A percentile compares a stretch with the other conserved stretches of the same genome.
These are phyloP conservation scores for Pachycephala philippinensis DNA, from an alignment of 2,113 vertebrate species.

Conservation along the genomic window DNA sequence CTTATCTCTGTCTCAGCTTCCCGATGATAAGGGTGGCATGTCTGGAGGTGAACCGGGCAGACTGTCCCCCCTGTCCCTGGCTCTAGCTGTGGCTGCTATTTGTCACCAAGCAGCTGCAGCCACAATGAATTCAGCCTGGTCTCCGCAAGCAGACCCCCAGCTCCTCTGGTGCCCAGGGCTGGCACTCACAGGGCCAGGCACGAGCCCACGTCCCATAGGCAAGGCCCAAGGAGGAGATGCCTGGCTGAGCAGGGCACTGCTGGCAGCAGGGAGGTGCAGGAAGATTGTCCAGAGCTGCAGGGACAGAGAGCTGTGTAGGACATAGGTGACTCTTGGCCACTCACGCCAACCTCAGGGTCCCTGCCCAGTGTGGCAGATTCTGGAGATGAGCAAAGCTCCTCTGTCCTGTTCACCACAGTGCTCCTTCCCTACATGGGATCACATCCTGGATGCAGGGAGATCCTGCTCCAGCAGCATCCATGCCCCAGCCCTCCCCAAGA, in stretches of 20 bases:
- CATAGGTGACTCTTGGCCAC: not conserved
- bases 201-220: not conserved
- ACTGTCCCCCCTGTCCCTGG: not conserved
- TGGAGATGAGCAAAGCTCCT: not conserved
- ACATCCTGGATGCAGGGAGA: accelerated
- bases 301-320: not conserved
- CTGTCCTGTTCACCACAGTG: not conserved
- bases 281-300: not conserved
- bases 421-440: not conserved
- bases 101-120: not conserved
- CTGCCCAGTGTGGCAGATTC: not conserved
- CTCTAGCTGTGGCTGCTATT: not conserved
- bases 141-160: not conserved
- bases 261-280: not conserved
- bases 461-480: not conserved
- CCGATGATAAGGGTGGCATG: not conserved
- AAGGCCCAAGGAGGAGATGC: not conserved
- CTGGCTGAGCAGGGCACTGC: not conserved
- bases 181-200: not conserved
- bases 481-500: accelerated
- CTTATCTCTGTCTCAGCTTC: conserved; percentile 36
- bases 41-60: not conserved
- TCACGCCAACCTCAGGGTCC: not conserved
- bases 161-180: not conserved
- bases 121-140: not conserved